phyloP scores from a whole-genome alignment of 2,113 vertebrate species.

The Strix uralensis region DNA sequence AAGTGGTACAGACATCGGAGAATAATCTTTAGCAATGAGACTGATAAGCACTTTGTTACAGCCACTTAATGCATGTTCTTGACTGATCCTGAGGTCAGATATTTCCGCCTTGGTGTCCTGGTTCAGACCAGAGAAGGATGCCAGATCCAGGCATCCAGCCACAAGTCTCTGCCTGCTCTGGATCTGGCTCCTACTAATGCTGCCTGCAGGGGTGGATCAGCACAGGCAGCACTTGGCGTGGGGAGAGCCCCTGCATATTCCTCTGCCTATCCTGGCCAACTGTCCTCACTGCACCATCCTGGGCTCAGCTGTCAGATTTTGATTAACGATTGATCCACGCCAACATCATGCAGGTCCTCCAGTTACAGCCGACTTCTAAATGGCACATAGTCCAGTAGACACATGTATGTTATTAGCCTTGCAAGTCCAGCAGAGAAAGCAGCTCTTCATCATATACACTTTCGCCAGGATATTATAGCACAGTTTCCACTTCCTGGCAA shows the following conservation, averaged over 20 bases:
- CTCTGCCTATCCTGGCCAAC: fast-evolving
- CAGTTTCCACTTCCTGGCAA: slow-evolving; percentile 16
- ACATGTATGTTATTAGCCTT: not conserved
- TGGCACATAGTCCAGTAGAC: not conserved
- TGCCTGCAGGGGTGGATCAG: not conserved
- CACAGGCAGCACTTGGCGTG: not conserved
- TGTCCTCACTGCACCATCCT: not conserved
- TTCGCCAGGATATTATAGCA: not conserved
- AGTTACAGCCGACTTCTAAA: not conserved
- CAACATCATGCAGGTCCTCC: not conserved
- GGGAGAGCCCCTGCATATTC: not conserved
- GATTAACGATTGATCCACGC: not conserved
- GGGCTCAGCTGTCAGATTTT: not conserved
- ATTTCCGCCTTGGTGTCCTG: not conserved
- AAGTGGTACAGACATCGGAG: not conserved
- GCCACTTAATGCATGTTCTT: not conserved
- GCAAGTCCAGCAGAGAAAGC: not conserved
- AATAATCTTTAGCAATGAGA: not conserved
- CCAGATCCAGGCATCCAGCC: not conserved
- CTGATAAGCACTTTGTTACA: not conserved
- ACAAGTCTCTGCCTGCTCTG: not conserved
- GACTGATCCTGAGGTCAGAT: not conserved
- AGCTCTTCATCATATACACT: not conserved
- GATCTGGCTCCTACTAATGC: not conserved
- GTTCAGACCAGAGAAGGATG: not conserved